Conservation (phyloP, 2,888 invertebrate genomes). For the Malthinus seriepunctatus region DNA sequence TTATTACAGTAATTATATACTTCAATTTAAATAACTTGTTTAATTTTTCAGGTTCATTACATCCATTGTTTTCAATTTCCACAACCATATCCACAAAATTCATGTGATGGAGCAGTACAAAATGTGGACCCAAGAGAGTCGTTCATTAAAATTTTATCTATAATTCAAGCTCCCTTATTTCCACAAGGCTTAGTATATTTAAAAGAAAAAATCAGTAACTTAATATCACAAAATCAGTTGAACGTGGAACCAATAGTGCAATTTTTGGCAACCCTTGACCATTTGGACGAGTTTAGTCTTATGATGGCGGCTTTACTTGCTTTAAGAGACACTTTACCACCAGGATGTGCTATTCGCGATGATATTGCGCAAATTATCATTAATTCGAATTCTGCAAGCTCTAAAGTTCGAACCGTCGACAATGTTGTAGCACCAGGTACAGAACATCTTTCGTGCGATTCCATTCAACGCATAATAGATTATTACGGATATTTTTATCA, state of each 20-base stretch:
- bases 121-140: neutral
- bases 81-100: no score
- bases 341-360: neutral
- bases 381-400: neutral
- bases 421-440: no score
- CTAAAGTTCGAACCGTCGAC: no score
- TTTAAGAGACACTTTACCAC: slow-evolving; percentile 15
- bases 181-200: neutral
- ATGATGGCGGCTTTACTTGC: slow-evolving; percentile 17
- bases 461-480: no score
- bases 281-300: slow-evolving; percentile 8
- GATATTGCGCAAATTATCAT: slow-evolving; percentile 10
- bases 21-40: no score
- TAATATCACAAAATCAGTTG: slow-evolving; percentile 1
- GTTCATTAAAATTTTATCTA: neutral
- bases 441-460: no score
- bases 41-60: no score
- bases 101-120: no score
- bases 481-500: no score
- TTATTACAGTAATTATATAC: no score
- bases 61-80: no score
- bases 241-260: slow-evolving; percentile 10
- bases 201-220: slow-evolving; percentile 13
- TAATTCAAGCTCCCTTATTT: slow-evolving; percentile 11
- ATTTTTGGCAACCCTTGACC: slow-evolving; percentile 3